phyloP scores from a whole-genome alignment of 1,140 invertebrate genomes.

The Solen grandis region DNA sequence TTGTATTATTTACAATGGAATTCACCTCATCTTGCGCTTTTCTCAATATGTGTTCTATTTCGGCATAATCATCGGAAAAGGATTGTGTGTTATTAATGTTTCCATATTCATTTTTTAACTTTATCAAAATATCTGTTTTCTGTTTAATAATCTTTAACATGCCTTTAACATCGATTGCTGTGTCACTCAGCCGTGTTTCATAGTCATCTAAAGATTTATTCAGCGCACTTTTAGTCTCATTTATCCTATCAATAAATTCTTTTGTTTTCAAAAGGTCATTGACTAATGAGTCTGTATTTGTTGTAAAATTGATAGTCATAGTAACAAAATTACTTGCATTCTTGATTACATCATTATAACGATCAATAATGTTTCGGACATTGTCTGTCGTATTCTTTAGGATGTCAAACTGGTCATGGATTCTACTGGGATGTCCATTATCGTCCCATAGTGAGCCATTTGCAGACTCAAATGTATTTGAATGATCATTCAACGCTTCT shows the following conservation, averaged over 20 bases:
- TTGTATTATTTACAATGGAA: neutral
- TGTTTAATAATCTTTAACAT: slow-evolving; percentile 9
- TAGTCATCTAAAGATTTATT: slow-evolving; percentile 11
- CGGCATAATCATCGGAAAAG: neutral
- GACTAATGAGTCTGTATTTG: no score
- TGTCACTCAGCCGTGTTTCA: neutral
- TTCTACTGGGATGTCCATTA: neutral
- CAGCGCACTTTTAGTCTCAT: no score
- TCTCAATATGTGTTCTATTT: slow-evolving; percentile 7
- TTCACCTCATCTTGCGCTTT: neutral
- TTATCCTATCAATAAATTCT: no score
- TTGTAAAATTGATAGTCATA: no score
- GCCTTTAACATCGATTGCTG: neutral
- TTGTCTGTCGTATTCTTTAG: slow-evolving; percentile 13
- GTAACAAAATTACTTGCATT: no score
- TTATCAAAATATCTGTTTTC: neutral
- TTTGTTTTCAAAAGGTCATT: no score
- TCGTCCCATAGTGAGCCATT: slow-evolving; percentile 30
- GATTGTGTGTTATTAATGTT: slow-evolving; percentile 34
- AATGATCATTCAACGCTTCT: neutral
- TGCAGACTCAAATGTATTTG: neutral
- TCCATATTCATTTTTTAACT: slow-evolving; percentile 3
- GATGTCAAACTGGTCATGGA: neutral
- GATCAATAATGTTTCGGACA: no score
- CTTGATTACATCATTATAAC: no score